Evolutionary conservation across 2,888 invertebrate genomes (phyloP).

Genomic region (Folsomia candida): DNA sequence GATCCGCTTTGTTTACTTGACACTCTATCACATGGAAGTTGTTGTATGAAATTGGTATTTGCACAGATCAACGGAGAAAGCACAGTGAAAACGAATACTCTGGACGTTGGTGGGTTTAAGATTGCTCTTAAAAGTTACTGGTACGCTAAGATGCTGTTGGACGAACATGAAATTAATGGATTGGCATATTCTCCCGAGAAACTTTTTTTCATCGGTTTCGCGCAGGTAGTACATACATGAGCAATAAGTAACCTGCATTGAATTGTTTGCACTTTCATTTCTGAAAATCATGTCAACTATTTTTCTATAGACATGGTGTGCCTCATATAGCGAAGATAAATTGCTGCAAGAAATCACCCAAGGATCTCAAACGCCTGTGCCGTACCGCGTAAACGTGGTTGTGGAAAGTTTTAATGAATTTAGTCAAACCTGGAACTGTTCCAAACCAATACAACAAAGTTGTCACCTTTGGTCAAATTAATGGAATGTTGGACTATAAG

Average conservation of each 20-base stretch:
- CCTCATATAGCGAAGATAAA: constrained; percentile 14
- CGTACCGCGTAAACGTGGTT: constrained; percentile 25
- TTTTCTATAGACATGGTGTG: constrained; percentile 25
- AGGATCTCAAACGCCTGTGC: constrained; percentile 11
- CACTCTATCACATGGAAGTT: no score
- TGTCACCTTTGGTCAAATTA: constrained; percentile 24
- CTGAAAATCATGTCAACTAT: background rate
- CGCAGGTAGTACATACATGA: constrained; percentile 27
- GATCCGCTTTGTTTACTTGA: no score
- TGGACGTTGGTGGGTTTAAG: constrained; percentile 21
- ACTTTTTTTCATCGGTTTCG: constrained; percentile 34
- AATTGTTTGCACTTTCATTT: background rate
- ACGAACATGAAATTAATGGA: constrained; percentile 25
- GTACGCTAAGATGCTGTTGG: background rate
- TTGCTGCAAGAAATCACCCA: background rate
- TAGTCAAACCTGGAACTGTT: constrained; percentile 33
- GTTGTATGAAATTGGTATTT: no score
- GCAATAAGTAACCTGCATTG: background rate
- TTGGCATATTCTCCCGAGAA: constrained; percentile 29
- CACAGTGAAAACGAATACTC: constrained; percentile 13
- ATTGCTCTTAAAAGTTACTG: constrained; percentile 22
- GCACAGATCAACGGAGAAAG: constrained; percentile 23
- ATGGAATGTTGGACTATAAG: background rate
- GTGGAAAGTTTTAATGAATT: constrained; percentile 37
- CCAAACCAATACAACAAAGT: background rate